Conservation (phyloP, 2,888 invertebrate genomes). For the Zaprionus bogoriensis region DNA sequence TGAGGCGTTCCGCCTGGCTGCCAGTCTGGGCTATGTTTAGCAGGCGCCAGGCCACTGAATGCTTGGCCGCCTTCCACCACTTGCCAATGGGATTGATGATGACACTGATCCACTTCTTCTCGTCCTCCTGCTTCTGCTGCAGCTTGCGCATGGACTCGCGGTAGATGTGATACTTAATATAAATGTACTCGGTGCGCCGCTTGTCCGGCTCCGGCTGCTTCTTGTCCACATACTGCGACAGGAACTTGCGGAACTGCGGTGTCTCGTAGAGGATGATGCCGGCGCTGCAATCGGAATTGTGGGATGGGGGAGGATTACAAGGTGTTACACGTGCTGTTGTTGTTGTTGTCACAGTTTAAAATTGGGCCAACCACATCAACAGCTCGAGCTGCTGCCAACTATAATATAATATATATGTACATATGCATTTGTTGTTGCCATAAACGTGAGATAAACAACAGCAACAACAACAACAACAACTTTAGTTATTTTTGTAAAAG, state of each 20-base stretch:
- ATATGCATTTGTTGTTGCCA: slow-evolving; percentile 49
- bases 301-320: neutral
- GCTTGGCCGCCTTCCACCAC: slow-evolving; percentile 87
- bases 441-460: slow-evolving; percentile 53
- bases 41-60: slow-evolving; percentile 87
- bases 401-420: no score
- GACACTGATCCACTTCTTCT: slow-evolving; percentile 82
- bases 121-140: slow-evolving; percentile 79
- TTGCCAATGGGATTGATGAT: slow-evolving; percentile 83
- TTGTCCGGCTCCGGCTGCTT: slow-evolving; percentile 64
- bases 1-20: slow-evolving; percentile 85
- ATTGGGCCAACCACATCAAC: slow-evolving; percentile 29
- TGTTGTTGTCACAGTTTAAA: slow-evolving; percentile 21
- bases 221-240: slow-evolving; percentile 81
- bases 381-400: slow-evolving; percentile 51
- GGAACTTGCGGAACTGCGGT: slow-evolving; percentile 76
- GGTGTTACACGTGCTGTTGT: slow-evolving; percentile 7
- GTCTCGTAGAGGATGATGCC: slow-evolving; percentile 80
- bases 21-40: slow-evolving; percentile 87
- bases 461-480: slow-evolving; percentile 31
- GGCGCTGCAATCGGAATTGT: slow-evolving; percentile 63
- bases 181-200: slow-evolving; percentile 84
- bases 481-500: slow-evolving; percentile 51
- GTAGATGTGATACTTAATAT: slow-evolving; percentile 84
- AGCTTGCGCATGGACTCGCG: slow-evolving; percentile 82